Base-by-base conservation (phyloP, 2,113 vertebrate species). In the Malurus elegans region DNA sequence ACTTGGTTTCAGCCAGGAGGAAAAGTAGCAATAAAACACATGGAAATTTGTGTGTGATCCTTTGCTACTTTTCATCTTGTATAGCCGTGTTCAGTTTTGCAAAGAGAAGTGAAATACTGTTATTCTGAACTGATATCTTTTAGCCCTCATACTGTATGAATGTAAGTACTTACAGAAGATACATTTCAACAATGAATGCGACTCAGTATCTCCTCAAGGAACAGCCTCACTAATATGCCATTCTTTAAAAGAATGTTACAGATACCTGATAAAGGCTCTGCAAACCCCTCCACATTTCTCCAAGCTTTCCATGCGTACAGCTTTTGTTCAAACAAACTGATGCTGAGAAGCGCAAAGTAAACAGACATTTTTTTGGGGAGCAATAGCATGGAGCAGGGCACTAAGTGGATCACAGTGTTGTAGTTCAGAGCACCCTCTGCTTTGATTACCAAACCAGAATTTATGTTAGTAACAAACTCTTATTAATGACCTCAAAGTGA, bases 1-100 rank as follows among this genome's bases (percentile, higher is more conserved):
- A 50, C 58, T 90, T 72, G 70, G 45, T 72, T 95, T 89, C 85
- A 85, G 53, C 57, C 73, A 87, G 93, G 89, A 95, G 54, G 84
- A 81, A 87, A 85, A 85, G 78, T 16, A 94, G 70, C 81, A 91
- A 92, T 95, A 95, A 91, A 84, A 42, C 14, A 1, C 62, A 72
- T 78, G 65, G 74, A 92, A 95, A 92, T 91, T 61, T 73, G 80
- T 36, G 31, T 36, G 57, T 32, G 69, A 92, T 85, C 62, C 45
- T 95, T 89, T 60, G 57, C 42, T 82, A 14, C 65, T 76, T 91
- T 79, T 79, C 38, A 5, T 75, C 84, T 54, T 61, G 18, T 58
- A 28, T 34, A 40, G 36, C 20, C 1, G 2, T 57, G 40, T 75
- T 61, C 44, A 61, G 67, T 48, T 93, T 67, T 66, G 45, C 47